These are phyloP conservation scores for Eristalis pertinax DNA, from an alignment of 2,888 invertebrate species.

Conservation along the genomic window DNA sequence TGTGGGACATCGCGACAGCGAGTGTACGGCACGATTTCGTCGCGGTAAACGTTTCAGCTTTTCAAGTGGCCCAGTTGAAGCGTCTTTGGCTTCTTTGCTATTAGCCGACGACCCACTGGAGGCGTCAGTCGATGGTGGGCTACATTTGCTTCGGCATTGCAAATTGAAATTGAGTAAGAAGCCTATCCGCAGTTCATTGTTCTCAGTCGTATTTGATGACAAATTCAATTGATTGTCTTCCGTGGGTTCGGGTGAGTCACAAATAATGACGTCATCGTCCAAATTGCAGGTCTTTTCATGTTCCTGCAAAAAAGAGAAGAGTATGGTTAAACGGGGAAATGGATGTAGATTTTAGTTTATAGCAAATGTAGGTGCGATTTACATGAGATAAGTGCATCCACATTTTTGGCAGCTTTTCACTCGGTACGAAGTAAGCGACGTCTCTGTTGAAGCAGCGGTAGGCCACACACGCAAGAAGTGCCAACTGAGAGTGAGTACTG, in stretches of 20 bases:
- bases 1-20: slow-evolving; percentile 81
- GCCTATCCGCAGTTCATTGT: slow-evolving; percentile 78
- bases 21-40: slow-evolving; percentile 81
- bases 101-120: slow-evolving; percentile 8
- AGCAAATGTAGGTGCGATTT: too few relatives aligned
- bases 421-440: too few relatives aligned
- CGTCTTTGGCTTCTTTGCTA: slow-evolving; percentile 67
- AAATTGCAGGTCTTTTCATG: slow-evolving; percentile 82
- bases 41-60: slow-evolving; percentile 79
- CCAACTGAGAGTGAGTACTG: too few relatives aligned
- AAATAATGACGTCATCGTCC: slow-evolving; percentile 80
- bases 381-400: too few relatives aligned
- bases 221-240: slow-evolving; percentile 73
- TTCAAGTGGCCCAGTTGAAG: slow-evolving; percentile 64
- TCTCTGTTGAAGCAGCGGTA: too few relatives aligned
- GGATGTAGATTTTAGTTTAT: background rate
- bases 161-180: slow-evolving; percentile 83
- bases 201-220: slow-evolving; percentile 75
- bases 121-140: slow-evolving; percentile 46
- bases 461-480: too few relatives aligned
- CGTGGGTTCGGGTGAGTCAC: slow-evolving; percentile 80
- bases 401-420: too few relatives aligned
- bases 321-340: background rate
- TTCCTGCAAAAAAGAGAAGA: slow-evolving; percentile 77
- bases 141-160: slow-evolving; percentile 73